phyloP scores from a whole-genome alignment of 2,113 vertebrate genomes.

The Porphyrio hochstetteri region DNA sequence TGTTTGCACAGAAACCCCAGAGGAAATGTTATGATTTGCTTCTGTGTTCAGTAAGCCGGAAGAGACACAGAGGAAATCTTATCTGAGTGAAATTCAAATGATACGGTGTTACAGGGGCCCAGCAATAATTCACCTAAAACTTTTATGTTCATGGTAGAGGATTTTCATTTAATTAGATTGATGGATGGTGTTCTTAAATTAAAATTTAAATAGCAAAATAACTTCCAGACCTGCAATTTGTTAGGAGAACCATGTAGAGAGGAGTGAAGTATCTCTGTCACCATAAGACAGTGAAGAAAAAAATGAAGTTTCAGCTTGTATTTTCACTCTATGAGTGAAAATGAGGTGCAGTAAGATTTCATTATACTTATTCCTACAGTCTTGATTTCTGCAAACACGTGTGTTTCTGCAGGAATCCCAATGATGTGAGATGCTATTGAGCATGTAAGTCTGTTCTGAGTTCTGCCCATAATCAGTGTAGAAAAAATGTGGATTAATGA shows the following conservation, averaged over 20 bases:
- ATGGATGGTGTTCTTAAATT: background rate
- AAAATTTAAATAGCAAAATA: background rate
- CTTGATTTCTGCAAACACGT: background rate
- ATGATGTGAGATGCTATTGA: background rate
- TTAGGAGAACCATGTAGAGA: background rate
- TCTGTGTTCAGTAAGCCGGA: background rate
- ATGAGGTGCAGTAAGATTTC: background rate
- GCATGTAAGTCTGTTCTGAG: background rate
- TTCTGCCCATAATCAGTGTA: background rate
- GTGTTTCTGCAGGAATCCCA: background rate
- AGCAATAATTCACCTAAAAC: background rate
- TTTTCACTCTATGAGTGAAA: background rate
- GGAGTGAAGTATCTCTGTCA: background rate
- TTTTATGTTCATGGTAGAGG: background rate
- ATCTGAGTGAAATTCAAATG: background rate
- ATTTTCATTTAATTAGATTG: background rate
- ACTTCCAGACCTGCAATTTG: background rate
- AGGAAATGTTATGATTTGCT: background rate
- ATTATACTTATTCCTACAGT: background rate
- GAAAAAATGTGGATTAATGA: background rate
- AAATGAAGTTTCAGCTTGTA: background rate
- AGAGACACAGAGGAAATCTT: background rate
- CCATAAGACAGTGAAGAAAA: background rate
- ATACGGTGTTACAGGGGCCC: background rate
- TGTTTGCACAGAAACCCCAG: background rate